phyloP scores from a whole-genome alignment of 2,113 vertebrate genomes.

The Dicerorhinus sumatrensis region DNA sequence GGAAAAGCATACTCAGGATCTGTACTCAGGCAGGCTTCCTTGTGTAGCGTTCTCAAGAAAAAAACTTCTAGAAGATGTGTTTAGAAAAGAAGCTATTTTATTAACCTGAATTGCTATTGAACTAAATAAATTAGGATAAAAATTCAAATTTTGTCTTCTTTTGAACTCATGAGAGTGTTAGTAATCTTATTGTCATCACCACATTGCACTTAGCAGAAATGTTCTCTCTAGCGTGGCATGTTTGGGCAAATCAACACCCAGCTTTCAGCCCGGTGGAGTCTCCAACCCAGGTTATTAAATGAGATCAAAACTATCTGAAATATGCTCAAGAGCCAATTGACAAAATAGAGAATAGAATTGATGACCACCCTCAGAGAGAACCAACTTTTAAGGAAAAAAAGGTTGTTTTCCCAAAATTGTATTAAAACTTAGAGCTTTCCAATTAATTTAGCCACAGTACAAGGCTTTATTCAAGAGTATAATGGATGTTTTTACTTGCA shows the following conservation, averaged over 20 bases:
- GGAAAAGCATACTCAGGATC: background rate
- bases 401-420: background rate
- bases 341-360: background rate
- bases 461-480: background rate
- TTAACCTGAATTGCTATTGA: background rate
- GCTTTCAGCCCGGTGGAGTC: background rate
- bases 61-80: background rate
- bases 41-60: background rate
- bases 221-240: background rate
- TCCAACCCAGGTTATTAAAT: background rate
- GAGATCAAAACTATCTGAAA: background rate
- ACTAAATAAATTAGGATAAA: background rate
- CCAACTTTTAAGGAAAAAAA: background rate
- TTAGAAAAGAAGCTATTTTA: background rate
- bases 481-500: background rate
- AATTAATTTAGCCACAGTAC: background rate
- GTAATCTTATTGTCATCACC: background rate
- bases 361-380: background rate
- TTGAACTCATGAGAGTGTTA: background rate
- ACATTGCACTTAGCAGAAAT: background rate
- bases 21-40: background rate
- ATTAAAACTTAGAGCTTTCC: background rate
- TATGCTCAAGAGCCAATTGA: background rate
- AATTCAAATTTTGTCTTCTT: background rate
- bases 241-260: rapidly evolving